Conservation (phyloP, 2,113 vertebrate genomes). For the Callocephalon fimbriatum region DNA sequence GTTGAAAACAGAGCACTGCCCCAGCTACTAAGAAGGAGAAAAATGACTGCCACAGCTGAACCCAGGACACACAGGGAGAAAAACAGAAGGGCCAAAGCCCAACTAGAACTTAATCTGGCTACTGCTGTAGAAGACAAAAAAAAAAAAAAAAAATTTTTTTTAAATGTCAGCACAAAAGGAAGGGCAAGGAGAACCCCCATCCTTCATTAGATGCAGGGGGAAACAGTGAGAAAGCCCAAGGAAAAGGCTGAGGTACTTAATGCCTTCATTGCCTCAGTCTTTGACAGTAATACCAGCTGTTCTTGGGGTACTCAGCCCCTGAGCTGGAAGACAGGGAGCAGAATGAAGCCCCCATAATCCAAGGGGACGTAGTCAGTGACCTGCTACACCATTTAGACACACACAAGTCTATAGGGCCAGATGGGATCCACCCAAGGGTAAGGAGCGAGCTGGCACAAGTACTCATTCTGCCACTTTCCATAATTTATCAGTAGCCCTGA, state of each 20-base stretch:
- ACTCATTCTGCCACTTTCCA: not conserved
- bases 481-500: not conserved
- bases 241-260: not conserved
- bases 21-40: no score
- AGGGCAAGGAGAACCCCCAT: no score
- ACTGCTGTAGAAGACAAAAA: no score
- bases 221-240: not conserved
- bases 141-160: no score
- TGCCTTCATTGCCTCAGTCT: not conserved
- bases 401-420: rapidly evolving
- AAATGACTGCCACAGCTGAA: no score
- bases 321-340: not conserved
- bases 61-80: no score
- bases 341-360: not conserved
- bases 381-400: not conserved
- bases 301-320: not conserved
- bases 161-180: no score
- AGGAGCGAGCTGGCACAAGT: not conserved
- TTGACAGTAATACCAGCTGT: not conserved
- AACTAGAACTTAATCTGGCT: no score
- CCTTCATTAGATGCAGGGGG: no score
- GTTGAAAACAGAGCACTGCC: no score
- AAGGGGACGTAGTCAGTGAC: not conserved
- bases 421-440: not conserved
- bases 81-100: no score